Base-by-base conservation (phyloP, 2,113 vertebrate genomes). In the Pachypanchax playfairii region DNA sequence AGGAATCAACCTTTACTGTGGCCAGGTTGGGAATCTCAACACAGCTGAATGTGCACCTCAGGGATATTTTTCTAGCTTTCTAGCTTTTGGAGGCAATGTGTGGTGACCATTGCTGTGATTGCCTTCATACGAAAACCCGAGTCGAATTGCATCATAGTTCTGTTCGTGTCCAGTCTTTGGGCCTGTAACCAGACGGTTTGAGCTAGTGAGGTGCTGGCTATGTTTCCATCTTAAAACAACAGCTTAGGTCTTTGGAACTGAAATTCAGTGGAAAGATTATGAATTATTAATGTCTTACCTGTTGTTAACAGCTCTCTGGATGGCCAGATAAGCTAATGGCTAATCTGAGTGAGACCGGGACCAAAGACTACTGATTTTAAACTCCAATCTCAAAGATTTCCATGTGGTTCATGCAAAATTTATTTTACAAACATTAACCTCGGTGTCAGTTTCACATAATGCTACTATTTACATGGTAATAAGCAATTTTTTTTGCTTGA, bases 31-130 rank as follows among this genome's bases (percentile, higher is more conserved):
- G 76, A 82, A 83, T 89, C 78, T 88, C 83, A 78, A 86, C 84
- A 83, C 79, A 85, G 90, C 87, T 83, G 87, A 90, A 90, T 89
- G 89, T 91, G 84, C 82, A 91, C 90, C 91, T 92, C 91, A 92
- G 92, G 92, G 90, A 92, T 75, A 31, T 88, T 86, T 91, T 84
- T 88, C 64, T 82, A 77, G 77, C 71, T 87, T 85, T 88, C 83
- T 87, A 89, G 87, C 85, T 92, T 90, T 91, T 87, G 83, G 83
- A 91, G 86, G 85, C 86, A 90, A 86, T 78, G 77, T 84, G 82
- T 82, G 84, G 75, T 83, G 88, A 91, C 85, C 86, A 81, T 89
- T 76, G 83, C 89, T 90, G 82, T 89, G 85, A 89, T 86, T 79
- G 86, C 83, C 83, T 87, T 84, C 72, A 74, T 71, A 55, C 35